Conservation (phyloP, 2,888 invertebrate species). For the Cataglyphis rosenhaueri region DNA sequence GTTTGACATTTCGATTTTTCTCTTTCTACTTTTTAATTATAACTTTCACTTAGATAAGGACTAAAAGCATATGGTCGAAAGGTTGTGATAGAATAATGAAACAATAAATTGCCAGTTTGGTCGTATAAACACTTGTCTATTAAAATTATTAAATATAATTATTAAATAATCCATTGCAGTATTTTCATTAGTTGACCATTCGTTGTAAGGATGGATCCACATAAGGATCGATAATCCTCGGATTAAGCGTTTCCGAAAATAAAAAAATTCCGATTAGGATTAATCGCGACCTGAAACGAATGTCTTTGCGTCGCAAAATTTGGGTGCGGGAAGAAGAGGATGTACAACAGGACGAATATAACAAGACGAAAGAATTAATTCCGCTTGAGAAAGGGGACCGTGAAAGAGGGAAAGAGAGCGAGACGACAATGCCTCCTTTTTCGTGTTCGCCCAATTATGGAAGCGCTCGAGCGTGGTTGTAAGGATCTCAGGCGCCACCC, state of each 20-base stretch:
- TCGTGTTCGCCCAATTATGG: slow-evolving; percentile 71
- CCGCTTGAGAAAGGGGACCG: slow-evolving; percentile 11
- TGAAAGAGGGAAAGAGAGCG: slow-evolving; percentile 10
- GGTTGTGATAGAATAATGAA: no score
- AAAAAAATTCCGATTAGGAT: not conserved
- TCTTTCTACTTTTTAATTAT: no score
- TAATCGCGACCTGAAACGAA: not conserved
- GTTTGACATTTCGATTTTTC: no score
- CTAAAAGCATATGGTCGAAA: no score
- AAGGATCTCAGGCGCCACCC: slow-evolving; percentile 66
- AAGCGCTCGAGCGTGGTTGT: slow-evolving; percentile 62
- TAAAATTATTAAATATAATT: not conserved
- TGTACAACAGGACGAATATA: slow-evolving; percentile 27
- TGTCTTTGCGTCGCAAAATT: not conserved
- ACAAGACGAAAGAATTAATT: slow-evolving; percentile 39
- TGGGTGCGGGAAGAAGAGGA: slow-evolving; percentile 31
- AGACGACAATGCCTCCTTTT: slow-evolving; percentile 68
- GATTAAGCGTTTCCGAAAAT: slow-evolving; percentile 9
- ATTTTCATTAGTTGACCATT: not conserved
- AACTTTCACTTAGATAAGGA: no score
- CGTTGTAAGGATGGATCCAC: not conserved
- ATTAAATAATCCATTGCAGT: not conserved
- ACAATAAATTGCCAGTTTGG: no score
- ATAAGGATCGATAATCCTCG: not conserved
- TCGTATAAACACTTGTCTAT: no score